Evolutionary conservation across 2,888 invertebrate species (phyloP).

Genomic region (Scaeva pyrastri): DNA sequence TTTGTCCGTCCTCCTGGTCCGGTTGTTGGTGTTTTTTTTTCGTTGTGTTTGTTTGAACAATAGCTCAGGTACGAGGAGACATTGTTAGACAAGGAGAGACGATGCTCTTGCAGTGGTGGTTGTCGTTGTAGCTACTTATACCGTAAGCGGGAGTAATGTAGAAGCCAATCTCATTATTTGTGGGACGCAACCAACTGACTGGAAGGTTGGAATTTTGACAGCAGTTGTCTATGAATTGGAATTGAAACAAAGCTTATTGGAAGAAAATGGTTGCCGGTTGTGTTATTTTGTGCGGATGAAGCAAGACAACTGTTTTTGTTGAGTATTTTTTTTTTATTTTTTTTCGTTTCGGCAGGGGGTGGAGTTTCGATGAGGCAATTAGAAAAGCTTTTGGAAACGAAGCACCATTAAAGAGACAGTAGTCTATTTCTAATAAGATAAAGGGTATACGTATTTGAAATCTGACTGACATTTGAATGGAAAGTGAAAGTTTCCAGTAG

Average conservation of each 20-base stretch:
- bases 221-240: conserved; percentile 37
- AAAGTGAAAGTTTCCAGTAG: conserved; percentile 73
- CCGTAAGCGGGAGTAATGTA: conserved; percentile 5
- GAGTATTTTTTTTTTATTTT: background rate
- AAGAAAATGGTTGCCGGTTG: conserved; percentile 28
- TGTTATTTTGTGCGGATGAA: background rate
- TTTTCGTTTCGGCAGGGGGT: background rate
- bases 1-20: conserved; percentile 68
- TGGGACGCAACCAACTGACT: conserved; percentile 44
- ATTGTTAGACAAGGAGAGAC: conserved; percentile 37
- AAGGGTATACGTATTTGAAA: conserved; percentile 2
- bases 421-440: conserved; percentile 24
- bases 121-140: background rate
- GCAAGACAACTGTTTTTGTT: conserved; percentile 41
- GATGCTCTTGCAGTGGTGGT: conserved; percentile 11
- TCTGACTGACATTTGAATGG: conserved; percentile 52
- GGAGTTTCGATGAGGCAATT: conserved; percentile 51
- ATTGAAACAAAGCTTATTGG: conserved; percentile 69
- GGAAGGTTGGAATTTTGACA: conserved; percentile 58
- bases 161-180: conserved; percentile 51
- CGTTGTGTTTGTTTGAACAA: conserved; percentile 13
- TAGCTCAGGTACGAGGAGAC: conserved; percentile 42
- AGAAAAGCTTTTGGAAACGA: conserved; percentile 63
- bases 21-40: conserved; percentile 47
- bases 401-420: conserved; percentile 18